A percentile compares a stretch with the other conserved stretches of the same genome.
These are phyloP conservation scores for Neodiprion fabricii DNA, from an alignment of 1,140 invertebrate genomes.

Conservation along the genomic window DNA sequence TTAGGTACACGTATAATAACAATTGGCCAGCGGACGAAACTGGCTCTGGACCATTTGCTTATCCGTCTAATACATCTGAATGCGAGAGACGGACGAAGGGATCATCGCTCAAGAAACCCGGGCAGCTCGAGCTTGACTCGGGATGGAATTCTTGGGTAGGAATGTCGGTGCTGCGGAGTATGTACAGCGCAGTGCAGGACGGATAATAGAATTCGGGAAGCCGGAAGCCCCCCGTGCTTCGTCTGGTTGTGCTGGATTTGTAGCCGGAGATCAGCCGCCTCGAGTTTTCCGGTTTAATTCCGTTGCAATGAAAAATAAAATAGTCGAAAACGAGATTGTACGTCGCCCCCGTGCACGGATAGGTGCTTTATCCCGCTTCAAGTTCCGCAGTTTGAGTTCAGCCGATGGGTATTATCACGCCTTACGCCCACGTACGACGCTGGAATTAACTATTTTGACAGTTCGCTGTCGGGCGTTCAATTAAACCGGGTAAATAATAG, in stretches of 20 bases:
- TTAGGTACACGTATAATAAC: too few relatives aligned
- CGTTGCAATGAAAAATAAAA: too few relatives aligned
- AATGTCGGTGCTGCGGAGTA: neutral
- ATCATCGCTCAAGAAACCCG: neutral
- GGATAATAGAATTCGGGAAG: too few relatives aligned
- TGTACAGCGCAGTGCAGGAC: neutral
- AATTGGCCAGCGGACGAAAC: neutral
- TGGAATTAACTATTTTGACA: neutral
- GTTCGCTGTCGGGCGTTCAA: neutral
- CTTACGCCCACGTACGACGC: neutral
- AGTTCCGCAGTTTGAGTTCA: too few relatives aligned
- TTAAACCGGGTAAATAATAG: slow-evolving; percentile 1
- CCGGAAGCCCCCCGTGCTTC: too few relatives aligned
- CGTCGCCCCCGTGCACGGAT: too few relatives aligned
- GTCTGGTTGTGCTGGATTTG: too few relatives aligned
- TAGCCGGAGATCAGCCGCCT: too few relatives aligned
- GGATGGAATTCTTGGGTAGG: neutral
- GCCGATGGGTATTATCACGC: too few relatives aligned
- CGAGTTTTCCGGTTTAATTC: too few relatives aligned
- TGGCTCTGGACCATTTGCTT: slow-evolving; percentile 5
- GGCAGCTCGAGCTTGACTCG: neutral
- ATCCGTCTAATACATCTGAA: neutral
- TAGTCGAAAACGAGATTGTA: too few relatives aligned
- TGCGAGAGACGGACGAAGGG: neutral
- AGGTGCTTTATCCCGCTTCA: too few relatives aligned